phyloP scores from a whole-genome alignment of 2,888 invertebrate species.

The Glyphotaelius pellucidus region DNA sequence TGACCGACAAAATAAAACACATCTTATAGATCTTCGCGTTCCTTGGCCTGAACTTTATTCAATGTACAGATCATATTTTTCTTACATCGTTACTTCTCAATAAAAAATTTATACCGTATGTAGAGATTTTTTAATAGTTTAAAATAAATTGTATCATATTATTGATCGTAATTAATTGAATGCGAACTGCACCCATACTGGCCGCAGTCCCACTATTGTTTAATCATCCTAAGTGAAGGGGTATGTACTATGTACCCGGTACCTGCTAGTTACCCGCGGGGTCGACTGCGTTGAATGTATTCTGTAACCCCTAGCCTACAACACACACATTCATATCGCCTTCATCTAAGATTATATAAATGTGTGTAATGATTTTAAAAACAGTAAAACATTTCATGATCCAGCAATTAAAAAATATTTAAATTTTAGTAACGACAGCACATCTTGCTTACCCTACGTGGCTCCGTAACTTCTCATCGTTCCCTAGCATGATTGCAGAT shows the following conservation, averaged over 20 bases:
- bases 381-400: neutral
- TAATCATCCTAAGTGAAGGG: conserved; percentile 44
- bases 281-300: neutral
- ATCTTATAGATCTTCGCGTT: too few relatives aligned
- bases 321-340: neutral
- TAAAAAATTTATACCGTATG: too few relatives aligned
- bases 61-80: too few relatives aligned
- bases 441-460: too few relatives aligned
- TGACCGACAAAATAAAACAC: neutral
- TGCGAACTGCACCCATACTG: neutral
- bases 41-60: too few relatives aligned
- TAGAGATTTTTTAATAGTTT: neutral
- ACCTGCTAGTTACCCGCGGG: neutral
- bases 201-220: neutral
- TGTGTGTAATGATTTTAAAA: neutral
- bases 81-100: too few relatives aligned
- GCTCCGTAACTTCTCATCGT: too few relatives aligned
- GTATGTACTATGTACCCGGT: neutral
- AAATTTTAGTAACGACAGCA: too few relatives aligned
- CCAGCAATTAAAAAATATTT: too few relatives aligned
- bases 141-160: neutral
- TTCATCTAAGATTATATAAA: neutral
- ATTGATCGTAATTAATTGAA: neutral
- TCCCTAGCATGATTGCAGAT: too few relatives aligned
- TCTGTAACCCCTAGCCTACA: neutral